A percentile compares a stretch with the other conserved stretches of the same genome.
phyloP scores from a whole-genome alignment of 2,888 invertebrate species.

The Ceramica pisi region DNA sequence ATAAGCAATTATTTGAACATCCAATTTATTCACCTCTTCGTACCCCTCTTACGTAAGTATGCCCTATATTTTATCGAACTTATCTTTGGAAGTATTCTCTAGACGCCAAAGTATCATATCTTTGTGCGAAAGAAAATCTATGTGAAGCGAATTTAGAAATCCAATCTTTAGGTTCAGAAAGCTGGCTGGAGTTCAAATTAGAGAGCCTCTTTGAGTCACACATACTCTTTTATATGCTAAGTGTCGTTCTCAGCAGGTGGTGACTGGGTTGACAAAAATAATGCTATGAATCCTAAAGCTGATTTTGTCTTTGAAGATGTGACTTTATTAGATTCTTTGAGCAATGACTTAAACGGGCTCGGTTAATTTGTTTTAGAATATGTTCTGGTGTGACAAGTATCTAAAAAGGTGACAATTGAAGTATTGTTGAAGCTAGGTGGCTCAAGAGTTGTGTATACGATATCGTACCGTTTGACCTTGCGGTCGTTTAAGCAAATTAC shows the following conservation, averaged over 20 bases:
- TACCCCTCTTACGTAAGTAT: slow-evolving; percentile 46
- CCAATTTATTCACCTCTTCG: slow-evolving; percentile 56
- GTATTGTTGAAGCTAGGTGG: slow-evolving; percentile 14
- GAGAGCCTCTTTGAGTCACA: slow-evolving; percentile 54
- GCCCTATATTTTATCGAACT: slow-evolving; percentile 40
- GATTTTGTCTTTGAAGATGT: slow-evolving; percentile 9
- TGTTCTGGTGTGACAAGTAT: too few relatives aligned
- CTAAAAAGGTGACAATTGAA: slow-evolving; percentile 13
- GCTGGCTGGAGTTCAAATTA: slow-evolving; percentile 60
- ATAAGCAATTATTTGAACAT: slow-evolving; percentile 63
- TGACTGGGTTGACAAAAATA: slow-evolving; percentile 52
- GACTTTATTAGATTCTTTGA: slow-evolving; percentile 16
- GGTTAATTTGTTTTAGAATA: not conserved
- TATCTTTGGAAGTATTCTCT: slow-evolving; percentile 38
- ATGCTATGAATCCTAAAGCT: slow-evolving; percentile 32
- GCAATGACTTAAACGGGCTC: slow-evolving; percentile 4
- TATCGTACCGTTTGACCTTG: slow-evolving; percentile 58
- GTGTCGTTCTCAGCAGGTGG: slow-evolving; percentile 46
- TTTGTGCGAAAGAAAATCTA: slow-evolving; percentile 20
- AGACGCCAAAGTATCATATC: slow-evolving; percentile 35
- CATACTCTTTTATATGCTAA: slow-evolving; percentile 55
- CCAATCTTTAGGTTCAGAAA: slow-evolving; percentile 43
- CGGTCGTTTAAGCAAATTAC: slow-evolving; percentile 62
- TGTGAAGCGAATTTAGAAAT: slow-evolving; percentile 54
- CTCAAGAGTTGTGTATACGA: slow-evolving; percentile 45